Evolutionary conservation across 2,797 vertebrate species (phyloP).

Genomic region (Thaleichthys pacificus): DNA sequence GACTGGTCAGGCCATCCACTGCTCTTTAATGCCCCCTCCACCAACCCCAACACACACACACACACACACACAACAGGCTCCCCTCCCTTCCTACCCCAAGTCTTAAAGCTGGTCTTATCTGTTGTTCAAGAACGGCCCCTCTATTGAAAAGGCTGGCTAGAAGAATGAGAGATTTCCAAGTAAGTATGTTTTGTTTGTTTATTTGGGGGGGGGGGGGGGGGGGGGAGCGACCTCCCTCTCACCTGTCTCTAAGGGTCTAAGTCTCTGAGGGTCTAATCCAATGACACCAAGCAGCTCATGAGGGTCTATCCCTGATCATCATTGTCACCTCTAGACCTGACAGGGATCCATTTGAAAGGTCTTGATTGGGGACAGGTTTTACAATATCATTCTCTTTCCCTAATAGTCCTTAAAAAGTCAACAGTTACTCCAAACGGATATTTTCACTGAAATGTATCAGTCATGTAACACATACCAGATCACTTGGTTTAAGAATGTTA

Average conservation of each 20-base stretch:
- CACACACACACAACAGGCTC: conserved; percentile 6
- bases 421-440: background rate
- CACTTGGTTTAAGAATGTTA: too few relatives aligned
- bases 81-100: conserved; percentile 40
- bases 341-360: conserved; percentile 17
- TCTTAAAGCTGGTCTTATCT: conserved; percentile 43
- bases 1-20: conserved; percentile 71
- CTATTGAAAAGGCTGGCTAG: conserved; percentile 18
- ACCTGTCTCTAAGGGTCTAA: conserved; percentile 20
- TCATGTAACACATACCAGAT: background rate
- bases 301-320: conserved; percentile 21
- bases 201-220: background rate
- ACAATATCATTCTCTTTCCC: too few relatives aligned
- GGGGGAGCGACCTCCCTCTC: conserved; percentile 39
- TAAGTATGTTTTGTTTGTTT: conserved; percentile 29
- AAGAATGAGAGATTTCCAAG: conserved; percentile 40
- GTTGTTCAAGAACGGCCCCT: conserved; percentile 30
- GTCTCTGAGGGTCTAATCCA: background rate
- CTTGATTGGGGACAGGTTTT: background rate
- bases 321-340: conserved; percentile 2
- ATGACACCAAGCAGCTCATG: conserved; percentile 25
- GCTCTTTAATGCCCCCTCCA: conserved; percentile 49
- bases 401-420: background rate
- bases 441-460: background rate
- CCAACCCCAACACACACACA: conserved; percentile 7